Base-by-base conservation (phyloP, 2,888 invertebrate species). In the Bellardia bayeri region DNA sequence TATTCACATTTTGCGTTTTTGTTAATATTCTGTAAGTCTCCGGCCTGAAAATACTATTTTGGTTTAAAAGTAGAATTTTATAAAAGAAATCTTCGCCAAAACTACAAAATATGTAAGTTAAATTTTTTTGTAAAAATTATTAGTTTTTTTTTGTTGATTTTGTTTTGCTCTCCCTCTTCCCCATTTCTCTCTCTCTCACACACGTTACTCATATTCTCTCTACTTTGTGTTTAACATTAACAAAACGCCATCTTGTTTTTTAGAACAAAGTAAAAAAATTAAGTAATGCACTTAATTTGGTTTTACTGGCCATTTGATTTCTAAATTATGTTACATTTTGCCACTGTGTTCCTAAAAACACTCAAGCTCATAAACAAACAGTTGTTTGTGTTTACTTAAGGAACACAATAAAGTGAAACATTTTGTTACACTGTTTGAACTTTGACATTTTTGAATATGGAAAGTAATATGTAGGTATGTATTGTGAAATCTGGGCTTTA, bases 231-330 rank as follows among this genome's bases (percentile, higher is more conserved):
- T 49, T 63, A 45, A 66, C 1, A 72, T 40, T 61, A 58, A 33
- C 40, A 66, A 11, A 76, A 69, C 84, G 84, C 85, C 82, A 85
- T 86, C 69, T 86, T 86, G 86, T 83, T 75, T 72, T 76, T 75
- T 37, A 45, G 11, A 45, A 54, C 56, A 3, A 56, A 78, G 56
- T 40, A 56, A 40, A 56, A 76, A 42, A 80, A 72, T 42, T 56
- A 40, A 58, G 30, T 42, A 74, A 56, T 68, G 42, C 45, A 49
- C 51, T 68, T 71, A 56, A 49, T 78, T 78, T 58, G 49, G 64
- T 49, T 75, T 51, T 76, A 58, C 11, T 75, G 75, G 16, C 23
- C 68, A 76, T 63, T 51, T 16, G 14, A 42, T 69, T 82, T 68
- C 68, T 56, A 11, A 83, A 83, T 83, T 71, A 83, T 33, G 63